Percentiles rank a stretch among this genome's conserved stretches.
phyloP scores from a whole-genome alignment of 2,113 vertebrate genomes.

The Mormyrus lacerda region DNA sequence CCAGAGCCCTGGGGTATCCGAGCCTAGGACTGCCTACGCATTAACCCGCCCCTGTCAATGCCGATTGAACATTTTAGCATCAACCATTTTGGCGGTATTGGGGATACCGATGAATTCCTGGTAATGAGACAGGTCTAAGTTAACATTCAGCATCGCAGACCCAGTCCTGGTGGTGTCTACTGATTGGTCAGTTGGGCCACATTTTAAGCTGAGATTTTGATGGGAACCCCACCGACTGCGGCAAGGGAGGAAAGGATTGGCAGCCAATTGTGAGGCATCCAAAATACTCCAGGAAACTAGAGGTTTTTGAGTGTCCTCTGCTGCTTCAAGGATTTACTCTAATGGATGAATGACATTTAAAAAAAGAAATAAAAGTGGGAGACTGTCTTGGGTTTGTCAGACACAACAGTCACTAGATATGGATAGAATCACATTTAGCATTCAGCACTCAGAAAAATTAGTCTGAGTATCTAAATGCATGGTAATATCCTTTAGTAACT shows the following conservation, averaged over 20 bases:
- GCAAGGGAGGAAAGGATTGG: neutral
- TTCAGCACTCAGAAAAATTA: neutral
- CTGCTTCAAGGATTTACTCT: neutral
- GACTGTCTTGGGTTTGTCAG: neutral
- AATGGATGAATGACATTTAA: neutral
- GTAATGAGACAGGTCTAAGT: neutral
- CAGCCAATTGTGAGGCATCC: neutral
- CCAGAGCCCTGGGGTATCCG: neutral
- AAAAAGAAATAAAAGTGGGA: neutral
- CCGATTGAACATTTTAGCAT: neutral
- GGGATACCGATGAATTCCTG: neutral
- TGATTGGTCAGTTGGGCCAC: neutral
- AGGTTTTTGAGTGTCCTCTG: neutral
- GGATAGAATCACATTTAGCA: neutral
- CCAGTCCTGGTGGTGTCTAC: neutral
- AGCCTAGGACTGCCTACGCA: neutral
- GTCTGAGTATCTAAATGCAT: neutral
- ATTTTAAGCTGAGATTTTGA: neutral
- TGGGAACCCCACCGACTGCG: neutral
- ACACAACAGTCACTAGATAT: neutral
- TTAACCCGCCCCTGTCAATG: neutral
- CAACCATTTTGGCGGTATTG: neutral
- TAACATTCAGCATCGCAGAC: neutral
- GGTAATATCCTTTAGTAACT: neutral
- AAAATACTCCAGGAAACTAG: neutral